A percentile compares a stretch with the other conserved stretches of the same genome.
Evolutionary conservation across 2,113 vertebrate species (phyloP).

Genomic region (Phalacrocorax brasilianus): DNA sequence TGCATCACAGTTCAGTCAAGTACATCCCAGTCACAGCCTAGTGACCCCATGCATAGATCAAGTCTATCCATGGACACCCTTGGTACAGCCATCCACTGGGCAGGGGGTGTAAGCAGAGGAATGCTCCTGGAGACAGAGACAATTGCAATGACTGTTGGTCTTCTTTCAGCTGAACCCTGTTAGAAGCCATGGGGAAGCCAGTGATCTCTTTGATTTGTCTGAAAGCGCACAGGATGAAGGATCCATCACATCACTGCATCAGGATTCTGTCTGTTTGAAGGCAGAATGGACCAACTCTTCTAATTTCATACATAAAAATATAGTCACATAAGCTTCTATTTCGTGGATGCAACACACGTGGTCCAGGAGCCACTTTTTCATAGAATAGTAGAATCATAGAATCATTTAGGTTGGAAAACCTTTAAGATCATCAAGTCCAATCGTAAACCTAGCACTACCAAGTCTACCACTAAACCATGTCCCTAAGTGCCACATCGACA

Average conservation of each 20-base stretch:
- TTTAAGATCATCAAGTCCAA: neutral
- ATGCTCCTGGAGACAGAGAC: neutral
- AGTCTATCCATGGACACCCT: neutral
- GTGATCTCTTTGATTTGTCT: neutral
- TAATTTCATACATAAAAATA: neutral
- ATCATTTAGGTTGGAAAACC: neutral
- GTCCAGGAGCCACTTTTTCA: neutral
- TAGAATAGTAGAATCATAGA: neutral
- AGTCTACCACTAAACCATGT: neutral
- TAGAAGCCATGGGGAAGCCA: neutral
- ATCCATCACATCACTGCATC: neutral
- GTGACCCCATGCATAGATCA: neutral
- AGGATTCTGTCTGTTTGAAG: neutral
- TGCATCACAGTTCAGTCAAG: neutral
- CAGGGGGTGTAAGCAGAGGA: neutral
- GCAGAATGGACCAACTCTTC: neutral
- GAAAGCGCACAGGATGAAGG: neutral
- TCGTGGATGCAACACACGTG: neutral
- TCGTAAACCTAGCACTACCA: neutral
- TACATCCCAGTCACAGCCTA: neutral
- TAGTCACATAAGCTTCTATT: neutral
- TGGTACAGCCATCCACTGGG: neutral
- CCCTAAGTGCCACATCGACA: neutral
- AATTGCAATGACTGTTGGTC: neutral
- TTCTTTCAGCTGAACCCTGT: neutral